Percentiles rank a stretch among this genome's conserved stretches.
These are phyloP conservation scores for Lepidocolaptes lacrymiger DNA, from an alignment of 2,797 vertebrate genomes.

Conservation along the genomic window DNA sequence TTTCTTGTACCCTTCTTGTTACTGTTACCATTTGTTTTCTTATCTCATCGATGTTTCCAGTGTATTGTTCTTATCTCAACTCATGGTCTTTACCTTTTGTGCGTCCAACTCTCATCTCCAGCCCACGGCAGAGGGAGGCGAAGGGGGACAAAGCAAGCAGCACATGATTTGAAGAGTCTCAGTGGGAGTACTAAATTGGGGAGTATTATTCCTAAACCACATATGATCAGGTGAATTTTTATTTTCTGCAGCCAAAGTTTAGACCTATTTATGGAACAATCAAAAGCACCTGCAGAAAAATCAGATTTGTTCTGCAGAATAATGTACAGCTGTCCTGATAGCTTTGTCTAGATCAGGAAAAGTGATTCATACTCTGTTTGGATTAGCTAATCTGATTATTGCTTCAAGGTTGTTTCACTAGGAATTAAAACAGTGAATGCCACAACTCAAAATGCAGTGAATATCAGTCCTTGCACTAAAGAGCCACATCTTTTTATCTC, in stretches of 20 bases:
- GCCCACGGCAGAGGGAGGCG: neutral
- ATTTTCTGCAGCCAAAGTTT: neutral
- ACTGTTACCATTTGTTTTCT: neutral
- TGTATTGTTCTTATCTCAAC: neutral
- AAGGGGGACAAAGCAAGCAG: neutral
- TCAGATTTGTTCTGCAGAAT: neutral
- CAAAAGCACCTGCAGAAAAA: constrained; percentile 4
- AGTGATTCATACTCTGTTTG: neutral
- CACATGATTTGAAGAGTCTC: neutral
- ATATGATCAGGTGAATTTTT: neutral
- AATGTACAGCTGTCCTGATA: neutral
- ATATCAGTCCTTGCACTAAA: neutral
- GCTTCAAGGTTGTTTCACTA: neutral
- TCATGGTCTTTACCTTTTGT: neutral
- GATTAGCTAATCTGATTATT: neutral
- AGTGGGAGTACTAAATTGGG: neutral
- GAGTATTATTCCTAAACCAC: neutral
- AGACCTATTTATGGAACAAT: neutral
- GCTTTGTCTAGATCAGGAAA: neutral
- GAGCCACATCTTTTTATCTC: neutral
- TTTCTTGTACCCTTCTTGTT: neutral
- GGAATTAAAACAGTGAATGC: neutral
- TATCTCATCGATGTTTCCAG: neutral
- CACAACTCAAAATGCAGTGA: neutral
- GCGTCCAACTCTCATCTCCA: neutral